Evolutionary conservation across 2,797 vertebrate species (phyloP), one percentile per base, ranked within the genome.

Genomic region (Pangasius sanitwongsei): DNA sequence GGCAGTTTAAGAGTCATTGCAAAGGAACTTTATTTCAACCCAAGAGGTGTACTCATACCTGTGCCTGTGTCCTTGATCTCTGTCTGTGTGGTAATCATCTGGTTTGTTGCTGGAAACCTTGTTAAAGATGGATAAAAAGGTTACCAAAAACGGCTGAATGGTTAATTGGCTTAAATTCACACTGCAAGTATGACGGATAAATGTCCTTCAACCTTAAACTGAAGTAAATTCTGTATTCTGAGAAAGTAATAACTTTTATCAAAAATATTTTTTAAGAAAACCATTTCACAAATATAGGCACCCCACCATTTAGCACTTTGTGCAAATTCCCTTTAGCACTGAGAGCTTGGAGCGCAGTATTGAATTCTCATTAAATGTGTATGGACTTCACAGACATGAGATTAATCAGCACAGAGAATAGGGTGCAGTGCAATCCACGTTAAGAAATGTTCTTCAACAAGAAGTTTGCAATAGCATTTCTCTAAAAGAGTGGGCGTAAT

Each of bases 351-450:
- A 28, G 2, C 15, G 31, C 25, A n/a, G 61, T 31, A 50, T 83
- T 50, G 41, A 83, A n/a, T 83, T 83, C 82, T 83, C 28, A 31
- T 67, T 67, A 83, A 83, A 67, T 48, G 25, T 67, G 15, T 50
- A 67, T 65, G 25, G 59, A 65, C 59, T 63, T 63, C 6, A 28
- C 13, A 65, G 8, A 8, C 61, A 31, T 63, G 59, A 44, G 12
- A 44, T 44, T 28, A 83, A 63, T n/a, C 28, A 48, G 59, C 37
- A 65, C 59, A 65, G 37, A 44, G 20, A 18, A 34, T 9, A 57
- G 78, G 31, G 31, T 37, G 9, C 31, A 57, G 55, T 15, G 77
- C 77, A 80, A 34, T 55, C 50, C 55, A 59, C 3, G 15, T 63
- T 65, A 25, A 0, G 25, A 63, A 83, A 65, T 48, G 37, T 48